These are phyloP conservation scores for Alligator sinensis DNA, from an alignment of 2,113 vertebrate genomes.

Conservation along the genomic window DNA sequence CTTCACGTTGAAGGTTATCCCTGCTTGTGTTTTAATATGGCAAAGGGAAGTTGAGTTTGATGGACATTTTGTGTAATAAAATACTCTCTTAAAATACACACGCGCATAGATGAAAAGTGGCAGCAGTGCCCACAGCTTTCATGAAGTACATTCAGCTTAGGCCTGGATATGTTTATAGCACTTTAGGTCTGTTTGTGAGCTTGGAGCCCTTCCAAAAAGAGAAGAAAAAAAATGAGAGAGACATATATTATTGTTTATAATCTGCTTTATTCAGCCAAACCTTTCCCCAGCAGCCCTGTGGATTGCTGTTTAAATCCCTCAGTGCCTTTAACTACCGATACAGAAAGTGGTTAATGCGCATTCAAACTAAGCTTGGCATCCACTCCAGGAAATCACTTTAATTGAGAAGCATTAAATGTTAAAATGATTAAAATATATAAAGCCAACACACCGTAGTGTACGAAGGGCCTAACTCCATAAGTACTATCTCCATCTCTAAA, in stretches of 20 bases:
- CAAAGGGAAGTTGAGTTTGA: conserved; percentile 57
- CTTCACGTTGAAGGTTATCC: conserved; percentile 15
- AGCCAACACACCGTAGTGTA: conserved; percentile 66
- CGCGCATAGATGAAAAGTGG: conserved; percentile 35
- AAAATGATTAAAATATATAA: conserved; percentile 84
- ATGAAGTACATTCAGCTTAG: conserved; percentile 68
- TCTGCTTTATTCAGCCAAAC: conserved; percentile 90
- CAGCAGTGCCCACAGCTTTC: conserved; percentile 4
- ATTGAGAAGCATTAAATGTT: conserved; percentile 88
- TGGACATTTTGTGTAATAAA: conserved; percentile 68
- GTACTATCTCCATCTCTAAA: conserved; percentile 4
- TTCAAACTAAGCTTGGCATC: conserved; percentile 82
- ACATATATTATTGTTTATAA: conserved; percentile 90
- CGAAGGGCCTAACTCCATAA: conserved; percentile 10
- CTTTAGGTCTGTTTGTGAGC: conserved; percentile 80
- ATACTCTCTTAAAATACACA: conserved; percentile 41
- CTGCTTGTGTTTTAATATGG: conserved; percentile 53
- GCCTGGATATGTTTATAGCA: conserved; percentile 81
- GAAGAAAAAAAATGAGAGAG: conserved; percentile 61
- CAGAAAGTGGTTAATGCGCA: conserved; percentile 86
- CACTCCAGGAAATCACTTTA: conserved; percentile 88
- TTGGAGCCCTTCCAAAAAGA: conserved; percentile 80
- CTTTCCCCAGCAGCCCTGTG: conserved; percentile 81
- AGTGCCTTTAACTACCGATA: conserved; percentile 88
- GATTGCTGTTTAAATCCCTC: conserved; percentile 90